A percentile compares a stretch with the other conserved stretches of the same genome.
Conservation (phyloP, 2,888 invertebrate species). For the Dione juno region DNA sequence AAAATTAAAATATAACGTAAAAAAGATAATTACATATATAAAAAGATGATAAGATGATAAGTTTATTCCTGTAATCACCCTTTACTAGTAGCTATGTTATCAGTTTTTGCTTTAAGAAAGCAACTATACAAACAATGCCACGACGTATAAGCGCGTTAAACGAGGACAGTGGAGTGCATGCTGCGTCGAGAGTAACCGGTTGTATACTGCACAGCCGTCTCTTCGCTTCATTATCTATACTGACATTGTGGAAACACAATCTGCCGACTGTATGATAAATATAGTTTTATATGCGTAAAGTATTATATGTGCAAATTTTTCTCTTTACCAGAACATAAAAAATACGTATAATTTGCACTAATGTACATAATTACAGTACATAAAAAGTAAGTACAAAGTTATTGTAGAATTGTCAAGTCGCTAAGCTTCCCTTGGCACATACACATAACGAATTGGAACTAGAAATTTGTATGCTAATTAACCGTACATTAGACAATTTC, state of each 20-base stretch:
- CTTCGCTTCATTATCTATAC: constrained; percentile 49
- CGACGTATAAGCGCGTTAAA: constrained; percentile 58
- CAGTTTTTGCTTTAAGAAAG: constrained; percentile 39
- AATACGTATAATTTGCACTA: too few relatives aligned
- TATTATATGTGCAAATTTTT: too few relatives aligned
- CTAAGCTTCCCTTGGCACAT: constrained; percentile 7
- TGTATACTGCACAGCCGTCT: constrained; percentile 43
- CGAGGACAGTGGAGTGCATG: constrained; percentile 65
- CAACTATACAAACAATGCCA: constrained; percentile 44
- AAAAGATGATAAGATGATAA: not conserved
- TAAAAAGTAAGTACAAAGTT: too few relatives aligned
- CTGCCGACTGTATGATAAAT: constrained; percentile 11
- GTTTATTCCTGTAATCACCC: not conserved
- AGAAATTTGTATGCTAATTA: constrained; percentile 16
- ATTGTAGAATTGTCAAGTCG: not conserved
- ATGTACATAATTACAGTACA: too few relatives aligned
- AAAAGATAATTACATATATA: too few relatives aligned
- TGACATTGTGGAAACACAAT: constrained; percentile 56
- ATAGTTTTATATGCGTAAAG: not conserved
- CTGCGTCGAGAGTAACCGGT: constrained; percentile 56
- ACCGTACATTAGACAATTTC: constrained; percentile 7
- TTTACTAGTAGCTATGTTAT: constrained; percentile 30
- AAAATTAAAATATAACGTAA: not conserved
- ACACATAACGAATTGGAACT: constrained; percentile 1
- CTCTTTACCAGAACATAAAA: too few relatives aligned